These are phyloP conservation scores for Phrynocephalus versicolor DNA, from an alignment of 2,113 vertebrate genomes.

Conservation along the genomic window DNA sequence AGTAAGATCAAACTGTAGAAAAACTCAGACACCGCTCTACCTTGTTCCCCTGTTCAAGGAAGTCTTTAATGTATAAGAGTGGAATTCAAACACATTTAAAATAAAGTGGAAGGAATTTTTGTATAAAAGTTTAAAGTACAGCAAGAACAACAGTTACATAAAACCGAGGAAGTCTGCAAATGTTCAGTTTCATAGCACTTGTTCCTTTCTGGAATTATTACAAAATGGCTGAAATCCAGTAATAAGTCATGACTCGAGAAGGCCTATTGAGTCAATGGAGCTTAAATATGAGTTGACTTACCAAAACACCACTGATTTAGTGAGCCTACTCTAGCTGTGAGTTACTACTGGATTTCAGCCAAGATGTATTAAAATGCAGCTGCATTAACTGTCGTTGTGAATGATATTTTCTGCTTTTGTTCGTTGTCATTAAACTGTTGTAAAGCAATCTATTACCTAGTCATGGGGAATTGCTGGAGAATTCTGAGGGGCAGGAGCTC, in stretches of 20 bases:
- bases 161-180: conserved; percentile 40
- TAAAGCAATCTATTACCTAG: conserved; percentile 27
- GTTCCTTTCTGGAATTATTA: conserved; percentile 20
- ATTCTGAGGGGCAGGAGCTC: conserved; percentile 38
- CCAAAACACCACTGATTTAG: too few relatives aligned
- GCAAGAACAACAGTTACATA: conserved; percentile 34
- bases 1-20: neutral
- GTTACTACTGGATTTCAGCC: too few relatives aligned
- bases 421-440: neutral
- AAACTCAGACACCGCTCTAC: too few relatives aligned
- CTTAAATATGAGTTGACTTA: too few relatives aligned
- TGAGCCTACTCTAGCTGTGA: too few relatives aligned
- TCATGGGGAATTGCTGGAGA: conserved; percentile 35
- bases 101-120: neutral
- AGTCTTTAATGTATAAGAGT: neutral
- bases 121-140: conserved; percentile 42
- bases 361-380: conserved; percentile 33
- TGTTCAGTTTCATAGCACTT: conserved; percentile 46
- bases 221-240: too few relatives aligned
- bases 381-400: conserved; percentile 42
- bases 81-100: neutral
- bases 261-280: too few relatives aligned
- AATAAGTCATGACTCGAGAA: too few relatives aligned
- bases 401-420: conserved; percentile 39
- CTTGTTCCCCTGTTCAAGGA: neutral